These are phyloP conservation scores for Adelges cooleyi DNA, from an alignment of 1,140 invertebrate genomes.

Conservation along the genomic window DNA sequence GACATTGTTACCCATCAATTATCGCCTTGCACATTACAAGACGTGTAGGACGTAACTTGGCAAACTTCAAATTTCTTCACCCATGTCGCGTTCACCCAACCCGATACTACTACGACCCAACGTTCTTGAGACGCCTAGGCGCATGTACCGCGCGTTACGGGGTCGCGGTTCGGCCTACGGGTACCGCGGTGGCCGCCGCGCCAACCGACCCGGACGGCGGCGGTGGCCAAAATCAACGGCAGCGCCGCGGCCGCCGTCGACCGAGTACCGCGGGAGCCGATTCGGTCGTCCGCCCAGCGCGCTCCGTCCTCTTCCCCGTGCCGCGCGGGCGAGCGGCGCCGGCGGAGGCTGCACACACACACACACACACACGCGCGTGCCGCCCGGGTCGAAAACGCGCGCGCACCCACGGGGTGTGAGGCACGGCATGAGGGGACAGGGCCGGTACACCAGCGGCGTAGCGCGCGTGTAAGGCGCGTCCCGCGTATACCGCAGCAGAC, in stretches of 20 bases:
- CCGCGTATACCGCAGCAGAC: too few relatives aligned
- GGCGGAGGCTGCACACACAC: not conserved
- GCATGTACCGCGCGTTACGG: constrained; percentile 8
- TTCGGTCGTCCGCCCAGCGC: not conserved
- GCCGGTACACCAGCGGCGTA: too few relatives aligned
- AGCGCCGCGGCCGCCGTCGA: too few relatives aligned
- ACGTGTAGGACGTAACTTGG: too few relatives aligned
- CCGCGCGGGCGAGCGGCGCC: not conserved
- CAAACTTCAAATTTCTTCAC: too few relatives aligned
- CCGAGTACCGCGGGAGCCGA: too few relatives aligned
- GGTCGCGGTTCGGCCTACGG: not conserved
- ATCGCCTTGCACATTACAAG: too few relatives aligned
- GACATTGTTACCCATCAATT: too few relatives aligned
- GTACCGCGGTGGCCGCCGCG: not conserved
- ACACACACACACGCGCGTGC: not conserved
- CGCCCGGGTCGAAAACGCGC: not conserved
- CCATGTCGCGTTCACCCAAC: too few relatives aligned
- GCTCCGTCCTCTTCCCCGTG: not conserved
- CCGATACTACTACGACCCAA: too few relatives aligned
- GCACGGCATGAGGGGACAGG: too few relatives aligned
- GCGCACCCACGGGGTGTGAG: not conserved
- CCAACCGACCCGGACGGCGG: not conserved
- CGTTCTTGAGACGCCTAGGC: not conserved
- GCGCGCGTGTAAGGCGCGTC: too few relatives aligned
- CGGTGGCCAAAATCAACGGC: not conserved